Evolutionary conservation across 2,113 vertebrate species (phyloP).

Genomic region (Brachypteracias leptosomus): DNA sequence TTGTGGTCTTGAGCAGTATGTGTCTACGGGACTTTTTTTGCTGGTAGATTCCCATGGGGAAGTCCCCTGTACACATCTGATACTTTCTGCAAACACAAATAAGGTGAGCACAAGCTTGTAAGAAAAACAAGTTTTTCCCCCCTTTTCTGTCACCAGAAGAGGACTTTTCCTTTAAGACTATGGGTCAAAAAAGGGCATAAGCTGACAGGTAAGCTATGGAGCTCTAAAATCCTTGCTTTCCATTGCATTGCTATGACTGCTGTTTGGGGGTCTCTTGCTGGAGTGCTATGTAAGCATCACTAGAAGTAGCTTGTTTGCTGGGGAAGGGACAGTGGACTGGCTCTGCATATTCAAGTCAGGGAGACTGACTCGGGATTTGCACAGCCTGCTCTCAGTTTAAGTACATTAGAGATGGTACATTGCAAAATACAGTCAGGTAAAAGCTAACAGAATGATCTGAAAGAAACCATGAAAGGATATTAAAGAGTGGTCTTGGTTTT

Average conservation of each 20-base stretch:
- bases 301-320: neutral
- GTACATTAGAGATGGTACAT: neutral
- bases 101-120: neutral
- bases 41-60: neutral
- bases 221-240: neutral
- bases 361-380: neutral
- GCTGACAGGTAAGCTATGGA: rapidly evolving
- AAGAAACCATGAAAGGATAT: neutral
- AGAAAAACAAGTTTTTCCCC: neutral
- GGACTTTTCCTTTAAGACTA: neutral
- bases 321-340: neutral
- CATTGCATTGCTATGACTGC: neutral
- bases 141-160: neutral
- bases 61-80: neutral
- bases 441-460: neutral
- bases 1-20: neutral
- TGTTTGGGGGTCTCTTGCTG: neutral
- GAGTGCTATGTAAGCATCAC: neutral
- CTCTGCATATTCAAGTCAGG: neutral
- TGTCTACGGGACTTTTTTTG: neutral
- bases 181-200: neutral
- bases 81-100: neutral
- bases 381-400: neutral
- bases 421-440: neutral
- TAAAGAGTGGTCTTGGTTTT: neutral